These are phyloP conservation scores for Tholera decimalis DNA, from an alignment of 2,888 invertebrate species.

Conservation along the genomic window DNA sequence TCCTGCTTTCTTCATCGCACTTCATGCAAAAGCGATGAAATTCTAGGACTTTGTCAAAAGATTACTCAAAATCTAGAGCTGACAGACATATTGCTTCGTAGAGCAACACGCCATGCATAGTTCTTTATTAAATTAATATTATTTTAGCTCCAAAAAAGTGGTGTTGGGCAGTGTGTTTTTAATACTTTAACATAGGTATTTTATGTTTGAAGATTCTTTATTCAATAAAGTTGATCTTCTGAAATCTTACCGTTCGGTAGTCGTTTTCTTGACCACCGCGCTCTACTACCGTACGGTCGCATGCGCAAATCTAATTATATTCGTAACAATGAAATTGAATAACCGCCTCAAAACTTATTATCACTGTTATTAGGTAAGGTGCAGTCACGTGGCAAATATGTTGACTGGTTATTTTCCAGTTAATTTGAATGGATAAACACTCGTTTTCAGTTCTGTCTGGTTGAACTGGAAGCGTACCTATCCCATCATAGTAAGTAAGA, in stretches of 20 bases:
- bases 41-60: too few species aligned
- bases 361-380: constrained; percentile 10
- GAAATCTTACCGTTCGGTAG: not conserved
- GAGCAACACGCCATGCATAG: too few species aligned
- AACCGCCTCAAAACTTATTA: constrained; percentile 39
- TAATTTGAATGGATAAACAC: not conserved
- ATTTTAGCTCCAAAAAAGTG: too few species aligned
- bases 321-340: constrained; percentile 48
- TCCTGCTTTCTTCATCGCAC: too few species aligned
- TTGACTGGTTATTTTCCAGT: not conserved
- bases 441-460: not conserved
- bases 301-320: constrained; percentile 25
- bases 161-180: not conserved
- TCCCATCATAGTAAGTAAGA: too few species aligned
- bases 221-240: constrained; percentile 24
- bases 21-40: too few species aligned
- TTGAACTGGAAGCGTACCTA: not conserved
- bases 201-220: not conserved
- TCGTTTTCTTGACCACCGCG: not conserved
- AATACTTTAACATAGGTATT: too few species aligned
- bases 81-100: too few species aligned
- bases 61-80: too few species aligned
- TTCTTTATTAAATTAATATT: too few species aligned
- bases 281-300: not conserved
- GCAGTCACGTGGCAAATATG: constrained; percentile 30